Conservation (phyloP, 2,797 vertebrate genomes). For the Bradypodion pumilum region DNA sequence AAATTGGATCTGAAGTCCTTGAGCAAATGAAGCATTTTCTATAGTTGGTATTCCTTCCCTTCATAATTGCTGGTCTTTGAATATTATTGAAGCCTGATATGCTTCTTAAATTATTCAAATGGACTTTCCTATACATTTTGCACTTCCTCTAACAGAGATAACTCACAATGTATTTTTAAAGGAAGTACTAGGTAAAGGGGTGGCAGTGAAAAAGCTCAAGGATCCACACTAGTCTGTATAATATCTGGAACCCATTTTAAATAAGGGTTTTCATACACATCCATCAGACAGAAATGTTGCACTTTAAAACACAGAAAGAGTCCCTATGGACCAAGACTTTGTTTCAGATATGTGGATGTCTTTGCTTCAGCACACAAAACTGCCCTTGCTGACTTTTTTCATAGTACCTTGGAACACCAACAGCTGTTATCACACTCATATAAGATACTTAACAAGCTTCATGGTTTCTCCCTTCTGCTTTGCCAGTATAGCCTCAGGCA, state of each 20-base stretch:
- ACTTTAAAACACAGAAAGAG: not conserved
- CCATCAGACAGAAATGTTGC: not conserved
- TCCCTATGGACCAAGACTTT: constrained; percentile 13
- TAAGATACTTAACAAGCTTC: constrained; percentile 72
- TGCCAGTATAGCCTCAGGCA: constrained; percentile 61
- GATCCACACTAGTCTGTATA: not conserved
- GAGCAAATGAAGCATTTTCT: constrained; percentile 87
- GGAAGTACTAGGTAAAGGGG: constrained; percentile 33
- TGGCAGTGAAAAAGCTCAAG: constrained; percentile 26
- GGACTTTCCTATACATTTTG: constrained; percentile 54
- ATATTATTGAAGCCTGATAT: constrained; percentile 85
- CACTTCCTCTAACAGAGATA: constrained; percentile 60
- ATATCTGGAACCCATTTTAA: not conserved
- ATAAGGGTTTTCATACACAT: not conserved
- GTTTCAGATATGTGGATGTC: not conserved
- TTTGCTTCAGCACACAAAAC: not conserved
- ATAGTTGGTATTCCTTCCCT: constrained; percentile 89
- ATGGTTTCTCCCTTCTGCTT: constrained; percentile 64
- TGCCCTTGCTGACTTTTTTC: constrained; percentile 51
- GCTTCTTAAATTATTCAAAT: constrained; percentile 77
- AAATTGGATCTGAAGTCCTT: constrained; percentile 86
- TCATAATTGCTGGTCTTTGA: constrained; percentile 83
- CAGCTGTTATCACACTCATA: constrained; percentile 70
- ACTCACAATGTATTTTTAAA: constrained; percentile 42
- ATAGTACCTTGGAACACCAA: constrained; percentile 49